A percentile compares a stretch with the other conserved stretches of the same genome.
Evolutionary conservation across 1,140 invertebrate species (phyloP).

Genomic region (Drosophila sulfurigaster): DNA sequence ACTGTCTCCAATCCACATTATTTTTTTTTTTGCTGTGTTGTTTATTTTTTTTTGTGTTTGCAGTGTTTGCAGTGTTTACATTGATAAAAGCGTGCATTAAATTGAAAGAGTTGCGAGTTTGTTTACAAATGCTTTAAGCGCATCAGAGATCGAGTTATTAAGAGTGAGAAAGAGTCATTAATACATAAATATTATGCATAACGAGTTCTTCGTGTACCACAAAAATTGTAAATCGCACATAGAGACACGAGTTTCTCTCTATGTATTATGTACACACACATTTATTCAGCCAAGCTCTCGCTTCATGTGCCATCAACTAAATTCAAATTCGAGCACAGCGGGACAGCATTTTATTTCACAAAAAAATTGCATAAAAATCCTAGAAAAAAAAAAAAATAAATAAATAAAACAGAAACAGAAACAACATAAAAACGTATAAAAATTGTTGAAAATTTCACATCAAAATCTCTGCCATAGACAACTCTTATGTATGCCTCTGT

Average conservation of each 20-base stretch:
- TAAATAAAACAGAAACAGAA: conserved; percentile 3
- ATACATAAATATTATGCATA: no score
- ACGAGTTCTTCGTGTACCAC: no score
- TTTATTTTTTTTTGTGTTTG: conserved; percentile 30
- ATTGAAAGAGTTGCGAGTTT: background rate
- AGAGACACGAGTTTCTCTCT: no score
- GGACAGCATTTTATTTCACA: conserved; percentile 58
- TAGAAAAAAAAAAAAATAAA: conserved; percentile 10
- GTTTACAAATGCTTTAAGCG: no score
- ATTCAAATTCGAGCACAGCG: conserved; percentile 63
- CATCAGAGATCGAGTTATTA: no score
- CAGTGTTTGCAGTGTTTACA: background rate
- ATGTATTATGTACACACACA: no score
- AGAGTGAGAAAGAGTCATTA: no score
- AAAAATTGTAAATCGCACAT: no score
- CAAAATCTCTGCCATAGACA: conserved; percentile 69
- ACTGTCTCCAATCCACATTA: conserved; percentile 7
- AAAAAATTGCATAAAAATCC: conserved; percentile 8
- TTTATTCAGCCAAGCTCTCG: conserved; percentile 1
- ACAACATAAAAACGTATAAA: conserved; percentile 7
- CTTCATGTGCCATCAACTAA: conserved; percentile 48
- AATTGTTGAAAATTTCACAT: conserved; percentile 48
- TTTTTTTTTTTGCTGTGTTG: conserved; percentile 29
- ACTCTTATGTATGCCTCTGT: conserved; percentile 24
- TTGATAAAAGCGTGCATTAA: no score